Conservation (phyloP, 2,113 vertebrate genomes). For the Plecturocebus donacophilus region DNA sequence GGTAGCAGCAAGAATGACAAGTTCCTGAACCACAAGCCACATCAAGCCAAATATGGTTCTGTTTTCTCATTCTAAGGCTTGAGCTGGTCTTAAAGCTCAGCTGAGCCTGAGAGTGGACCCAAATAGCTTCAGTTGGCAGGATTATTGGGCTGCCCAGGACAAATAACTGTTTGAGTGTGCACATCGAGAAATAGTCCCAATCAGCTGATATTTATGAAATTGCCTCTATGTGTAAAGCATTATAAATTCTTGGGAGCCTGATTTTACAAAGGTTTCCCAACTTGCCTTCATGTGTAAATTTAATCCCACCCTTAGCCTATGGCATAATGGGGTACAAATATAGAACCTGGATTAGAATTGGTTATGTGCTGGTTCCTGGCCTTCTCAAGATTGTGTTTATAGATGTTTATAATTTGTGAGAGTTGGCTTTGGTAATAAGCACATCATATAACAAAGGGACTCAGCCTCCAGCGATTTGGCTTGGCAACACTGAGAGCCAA, state of each 20-base stretch:
- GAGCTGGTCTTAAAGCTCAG: neutral
- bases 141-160: neutral
- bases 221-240: neutral
- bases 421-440: constrained; percentile 55
- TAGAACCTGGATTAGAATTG: constrained; percentile 51
- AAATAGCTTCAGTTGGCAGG: neutral
- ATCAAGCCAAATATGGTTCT: neutral
- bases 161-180: neutral
- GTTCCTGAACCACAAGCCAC: neutral
- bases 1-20: neutral
- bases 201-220: neutral
- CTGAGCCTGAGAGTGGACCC: neutral
- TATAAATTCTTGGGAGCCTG: neutral
- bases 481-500: constrained; percentile 62
- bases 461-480: constrained; percentile 57
- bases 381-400: constrained; percentile 44
- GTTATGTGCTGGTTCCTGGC: neutral
- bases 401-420: constrained; percentile 60
- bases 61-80: neutral
- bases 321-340: neutral
- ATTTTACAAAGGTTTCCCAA: neutral
- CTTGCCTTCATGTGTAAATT: neutral
- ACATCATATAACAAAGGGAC: constrained; percentile 45
- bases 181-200: neutral
- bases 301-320: neutral